Evolutionary conservation across 2,113 vertebrate species (phyloP).

Genomic region (Corynorhinus townsendii): DNA sequence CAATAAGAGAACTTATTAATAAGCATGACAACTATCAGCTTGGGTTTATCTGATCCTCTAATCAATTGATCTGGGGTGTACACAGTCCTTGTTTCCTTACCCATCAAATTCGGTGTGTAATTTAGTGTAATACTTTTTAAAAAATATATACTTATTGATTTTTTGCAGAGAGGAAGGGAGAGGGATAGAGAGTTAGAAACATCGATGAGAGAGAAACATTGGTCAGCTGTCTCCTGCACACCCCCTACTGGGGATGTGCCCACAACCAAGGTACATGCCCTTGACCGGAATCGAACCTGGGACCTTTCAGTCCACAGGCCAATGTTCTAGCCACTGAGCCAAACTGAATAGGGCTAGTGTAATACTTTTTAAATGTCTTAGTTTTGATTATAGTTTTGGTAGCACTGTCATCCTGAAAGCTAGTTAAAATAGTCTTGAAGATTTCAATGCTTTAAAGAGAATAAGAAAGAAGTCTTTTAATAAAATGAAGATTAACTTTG

Average conservation of each 20-base stretch:
- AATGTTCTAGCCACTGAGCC: no score
- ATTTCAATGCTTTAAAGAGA: slow-evolving; percentile 10
- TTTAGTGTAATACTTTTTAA: not conserved
- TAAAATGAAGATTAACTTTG: not conserved
- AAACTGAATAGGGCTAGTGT: no score
- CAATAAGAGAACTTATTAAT: not conserved
- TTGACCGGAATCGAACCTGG: no score
- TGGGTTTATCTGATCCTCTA: not conserved
- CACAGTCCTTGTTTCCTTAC: not conserved
- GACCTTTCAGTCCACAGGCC: no score
- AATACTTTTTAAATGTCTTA: not conserved
- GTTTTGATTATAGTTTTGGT: not conserved
- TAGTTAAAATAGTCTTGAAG: not conserved
- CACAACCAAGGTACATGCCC: no score
- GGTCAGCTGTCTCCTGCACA: no score
- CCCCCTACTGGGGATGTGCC: no score
- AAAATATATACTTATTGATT: no score
- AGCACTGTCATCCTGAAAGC: not conserved
- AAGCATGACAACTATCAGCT: not conserved
- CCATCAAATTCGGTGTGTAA: not conserved
- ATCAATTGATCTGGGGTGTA: not conserved
- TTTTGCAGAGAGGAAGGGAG: no score
- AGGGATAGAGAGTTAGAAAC: no score
- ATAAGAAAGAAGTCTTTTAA: not conserved
- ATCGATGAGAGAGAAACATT: no score